phyloP scores from a whole-genome alignment of 1,140 invertebrate genomes.

The Drosophila elegans region DNA sequence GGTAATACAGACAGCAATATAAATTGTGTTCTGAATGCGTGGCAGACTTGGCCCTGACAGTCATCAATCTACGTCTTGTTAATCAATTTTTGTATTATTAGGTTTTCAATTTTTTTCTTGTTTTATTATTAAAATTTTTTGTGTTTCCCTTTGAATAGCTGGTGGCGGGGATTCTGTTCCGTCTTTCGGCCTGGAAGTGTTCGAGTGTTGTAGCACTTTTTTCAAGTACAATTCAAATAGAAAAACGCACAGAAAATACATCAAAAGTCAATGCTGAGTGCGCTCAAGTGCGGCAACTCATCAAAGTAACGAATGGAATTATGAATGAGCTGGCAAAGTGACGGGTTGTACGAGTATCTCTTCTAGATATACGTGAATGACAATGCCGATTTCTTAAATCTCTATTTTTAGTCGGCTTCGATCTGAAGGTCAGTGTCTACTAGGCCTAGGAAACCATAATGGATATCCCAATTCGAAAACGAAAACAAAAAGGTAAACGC shows the following conservation, averaged over 20 bases:
- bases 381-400: conserved; percentile 64
- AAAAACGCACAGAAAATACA: conserved; percentile 54
- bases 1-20: conserved; percentile 5
- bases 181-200: conserved; percentile 47
- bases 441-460: conserved; percentile 62
- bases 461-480: conserved; percentile 54
- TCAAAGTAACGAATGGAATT: conserved; percentile 67
- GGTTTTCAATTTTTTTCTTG: conserved; percentile 16
- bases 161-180: conserved; percentile 50
- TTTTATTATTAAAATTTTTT: conserved; percentile 28
- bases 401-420: conserved; percentile 44
- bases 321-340: conserved; percentile 67
- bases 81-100: conserved; percentile 79
- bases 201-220: conserved; percentile 70
- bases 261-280: conserved; percentile 70
- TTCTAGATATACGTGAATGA: conserved; percentile 66
- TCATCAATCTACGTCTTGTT: conserved; percentile 73
- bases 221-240: conserved; percentile 66
- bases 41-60: conserved; percentile 58
- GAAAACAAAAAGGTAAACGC: conserved; percentile 51
- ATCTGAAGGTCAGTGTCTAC: conserved; percentile 57
- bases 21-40: conserved; percentile 42
- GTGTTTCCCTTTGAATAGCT: conserved; percentile 5
- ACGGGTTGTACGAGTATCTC: conserved; percentile 45
- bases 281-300: conserved; percentile 77